Conservation (phyloP, 2,797 vertebrate species). For the Catostomus latipinnis region DNA sequence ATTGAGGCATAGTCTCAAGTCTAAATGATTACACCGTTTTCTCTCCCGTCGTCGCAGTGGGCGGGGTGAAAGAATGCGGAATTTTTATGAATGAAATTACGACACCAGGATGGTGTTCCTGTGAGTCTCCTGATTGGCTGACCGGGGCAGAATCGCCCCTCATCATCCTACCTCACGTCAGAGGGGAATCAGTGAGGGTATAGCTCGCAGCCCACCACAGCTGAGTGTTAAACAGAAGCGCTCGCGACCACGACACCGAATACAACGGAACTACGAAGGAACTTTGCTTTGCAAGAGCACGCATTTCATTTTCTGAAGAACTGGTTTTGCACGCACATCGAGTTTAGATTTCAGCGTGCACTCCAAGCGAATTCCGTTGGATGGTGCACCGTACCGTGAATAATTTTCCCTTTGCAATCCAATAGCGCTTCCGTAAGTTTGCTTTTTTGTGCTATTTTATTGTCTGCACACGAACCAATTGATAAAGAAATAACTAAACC, state of each 20-base stretch:
- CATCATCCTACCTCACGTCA: slow-evolving; percentile 78
- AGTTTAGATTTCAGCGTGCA: slow-evolving; percentile 26
- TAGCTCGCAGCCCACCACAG: slow-evolving; percentile 68
- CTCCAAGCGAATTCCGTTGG: background rate
- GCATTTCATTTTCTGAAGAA: background rate
- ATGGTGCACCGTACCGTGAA: slow-evolving; percentile 37
- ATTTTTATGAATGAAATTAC: slow-evolving; percentile 88
- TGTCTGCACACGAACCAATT: no score
- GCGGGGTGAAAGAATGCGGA: slow-evolving; percentile 79
- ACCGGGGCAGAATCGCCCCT: slow-evolving; percentile 51
- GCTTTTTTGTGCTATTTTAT: background rate
- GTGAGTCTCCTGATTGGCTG: slow-evolving; percentile 70
- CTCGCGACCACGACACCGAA: slow-evolving; percentile 29
- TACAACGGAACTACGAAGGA: background rate
- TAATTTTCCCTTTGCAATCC: slow-evolving; percentile 3
- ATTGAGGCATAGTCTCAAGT: background rate
- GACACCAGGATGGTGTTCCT: slow-evolving; percentile 53
- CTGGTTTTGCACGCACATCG: slow-evolving; percentile 10
- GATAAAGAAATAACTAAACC: background rate
- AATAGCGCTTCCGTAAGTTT: slow-evolving; percentile 48
- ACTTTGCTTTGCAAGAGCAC: background rate
- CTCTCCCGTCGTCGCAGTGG: slow-evolving; percentile 77
- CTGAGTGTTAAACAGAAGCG: slow-evolving; percentile 61
- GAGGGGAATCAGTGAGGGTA: slow-evolving; percentile 67
- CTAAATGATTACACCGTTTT: slow-evolving; percentile 26